A percentile compares a stretch with the other conserved stretches of the same genome.
phyloP scores from a whole-genome alignment of 2,888 invertebrate genomes.

The Corythucha ciliata region DNA sequence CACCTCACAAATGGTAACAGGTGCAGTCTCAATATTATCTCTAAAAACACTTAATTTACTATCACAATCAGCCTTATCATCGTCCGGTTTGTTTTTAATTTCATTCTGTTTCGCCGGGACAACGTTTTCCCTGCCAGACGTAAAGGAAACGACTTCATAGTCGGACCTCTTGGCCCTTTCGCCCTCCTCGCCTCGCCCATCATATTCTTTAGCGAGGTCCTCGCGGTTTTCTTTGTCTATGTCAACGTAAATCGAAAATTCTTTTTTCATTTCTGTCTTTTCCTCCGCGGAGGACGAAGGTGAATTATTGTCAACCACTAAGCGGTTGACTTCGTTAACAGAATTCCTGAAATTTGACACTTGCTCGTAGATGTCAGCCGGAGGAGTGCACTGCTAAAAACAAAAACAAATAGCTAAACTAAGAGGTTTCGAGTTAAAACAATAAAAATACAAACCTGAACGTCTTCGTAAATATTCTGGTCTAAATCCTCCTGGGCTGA shows the following conservation, averaged over 20 bases:
- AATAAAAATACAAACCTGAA: conserved; percentile 36
- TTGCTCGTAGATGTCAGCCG: conserved; percentile 54
- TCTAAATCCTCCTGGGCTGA: conserved; percentile 36
- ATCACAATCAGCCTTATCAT: conserved; percentile 27
- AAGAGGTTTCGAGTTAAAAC: too few species aligned
- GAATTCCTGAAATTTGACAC: conserved; percentile 65
- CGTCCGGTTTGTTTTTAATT: too few species aligned
- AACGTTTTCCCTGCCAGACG: too few species aligned
- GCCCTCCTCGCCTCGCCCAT: too few species aligned
- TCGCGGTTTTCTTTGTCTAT: too few species aligned
- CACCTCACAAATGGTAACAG: conserved; percentile 17
- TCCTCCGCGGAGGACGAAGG: neutral
- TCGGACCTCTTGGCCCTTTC: too few species aligned
- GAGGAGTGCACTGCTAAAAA: conserved; percentile 23
- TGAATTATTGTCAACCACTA: conserved; percentile 43
- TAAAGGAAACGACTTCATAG: too few species aligned
- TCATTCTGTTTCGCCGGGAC: conserved; percentile 18
- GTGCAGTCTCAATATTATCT: conserved; percentile 18
- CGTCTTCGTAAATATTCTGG: conserved; percentile 50
- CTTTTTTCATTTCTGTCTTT: too few species aligned
- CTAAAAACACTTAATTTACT: conserved; percentile 28
- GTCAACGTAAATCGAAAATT: too few species aligned
- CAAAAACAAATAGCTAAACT: neutral
- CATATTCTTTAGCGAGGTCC: too few species aligned
- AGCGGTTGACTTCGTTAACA: conserved; percentile 62